Evolutionary conservation across 2,888 invertebrate genomes (phyloP).

Genomic region (Matsumyia berberina): DNA sequence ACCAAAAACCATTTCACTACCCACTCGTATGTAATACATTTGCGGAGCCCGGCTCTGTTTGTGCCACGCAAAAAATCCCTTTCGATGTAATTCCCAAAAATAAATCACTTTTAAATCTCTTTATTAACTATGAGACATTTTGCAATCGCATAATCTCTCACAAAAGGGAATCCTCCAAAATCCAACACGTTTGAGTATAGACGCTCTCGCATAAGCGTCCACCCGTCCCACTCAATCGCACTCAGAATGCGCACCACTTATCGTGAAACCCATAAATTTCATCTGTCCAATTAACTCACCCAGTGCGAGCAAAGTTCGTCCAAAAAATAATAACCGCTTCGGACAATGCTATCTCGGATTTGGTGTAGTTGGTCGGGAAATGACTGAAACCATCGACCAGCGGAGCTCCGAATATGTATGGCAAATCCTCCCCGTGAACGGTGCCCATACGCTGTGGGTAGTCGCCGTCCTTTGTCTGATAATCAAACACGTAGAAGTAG

Average conservation of each 20-base stretch:
- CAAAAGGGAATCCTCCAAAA: constrained; percentile 15
- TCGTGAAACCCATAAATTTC: constrained; percentile 71
- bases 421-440: constrained; percentile 95
- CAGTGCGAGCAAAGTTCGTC: constrained; percentile 94
- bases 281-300: constrained; percentile 87
- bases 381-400: constrained; percentile 92
- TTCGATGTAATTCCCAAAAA: constrained; percentile 34
- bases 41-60: not conserved
- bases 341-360: constrained; percentile 92
- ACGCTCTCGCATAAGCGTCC: not conserved
- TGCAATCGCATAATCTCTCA: constrained; percentile 58
- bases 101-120: constrained; percentile 74
- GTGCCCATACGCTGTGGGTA: constrained; percentile 97
- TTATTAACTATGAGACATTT: constrained; percentile 72
- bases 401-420: constrained; percentile 96
- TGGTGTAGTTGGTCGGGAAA: constrained; percentile 95
- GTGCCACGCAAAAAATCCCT: constrained; percentile 25
- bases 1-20: constrained; percentile 29
- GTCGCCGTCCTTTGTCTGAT: constrained; percentile 95
- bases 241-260: constrained; percentile 66
- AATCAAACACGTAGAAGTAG: constrained; percentile 96
- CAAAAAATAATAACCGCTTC: constrained; percentile 95
- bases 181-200: constrained; percentile 17
- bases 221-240: constrained; percentile 1
- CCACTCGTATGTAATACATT: not conserved